Evolutionary conservation across 2,888 invertebrate species (phyloP).

Genomic region (Cancer borealis): DNA sequence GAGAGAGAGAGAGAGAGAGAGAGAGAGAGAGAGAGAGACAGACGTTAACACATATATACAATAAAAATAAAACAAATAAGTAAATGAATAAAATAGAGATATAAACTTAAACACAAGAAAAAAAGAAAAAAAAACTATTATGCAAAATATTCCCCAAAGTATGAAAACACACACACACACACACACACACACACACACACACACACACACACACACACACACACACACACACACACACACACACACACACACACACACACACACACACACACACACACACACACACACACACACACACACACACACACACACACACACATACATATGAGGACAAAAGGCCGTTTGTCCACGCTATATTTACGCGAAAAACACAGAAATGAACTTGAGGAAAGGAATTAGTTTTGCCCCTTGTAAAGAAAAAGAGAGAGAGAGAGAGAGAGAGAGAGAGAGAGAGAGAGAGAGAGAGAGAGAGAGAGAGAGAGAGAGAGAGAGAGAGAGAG

Average conservation of each 20-base stretch:
- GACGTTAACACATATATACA: too few species aligned
- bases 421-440: not conserved
- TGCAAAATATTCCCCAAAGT: not conserved
- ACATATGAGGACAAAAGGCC: too few species aligned
- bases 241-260: not conserved
- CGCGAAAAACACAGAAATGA: not conserved
- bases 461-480: constrained; percentile 20
- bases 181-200: too few species aligned
- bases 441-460: constrained; percentile 20
- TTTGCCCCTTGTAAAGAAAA: not conserved
- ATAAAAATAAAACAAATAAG: too few species aligned
- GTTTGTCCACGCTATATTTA: too few species aligned
- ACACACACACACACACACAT: not conserved
- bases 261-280: constrained; percentile 10
- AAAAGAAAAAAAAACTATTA: too few species aligned
- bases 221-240: not conserved
- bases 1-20: too few species aligned
- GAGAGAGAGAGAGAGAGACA: too few species aligned
- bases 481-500: not conserved
- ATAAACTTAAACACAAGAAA: too few species aligned
- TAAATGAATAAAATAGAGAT: too few species aligned
- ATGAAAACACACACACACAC: not conserved
- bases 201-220: too few species aligned
- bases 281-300: not conserved
- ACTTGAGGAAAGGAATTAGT: not conserved